Base-by-base conservation (phyloP, 2,113 vertebrate species). In the Corydoras sp. region DNA sequence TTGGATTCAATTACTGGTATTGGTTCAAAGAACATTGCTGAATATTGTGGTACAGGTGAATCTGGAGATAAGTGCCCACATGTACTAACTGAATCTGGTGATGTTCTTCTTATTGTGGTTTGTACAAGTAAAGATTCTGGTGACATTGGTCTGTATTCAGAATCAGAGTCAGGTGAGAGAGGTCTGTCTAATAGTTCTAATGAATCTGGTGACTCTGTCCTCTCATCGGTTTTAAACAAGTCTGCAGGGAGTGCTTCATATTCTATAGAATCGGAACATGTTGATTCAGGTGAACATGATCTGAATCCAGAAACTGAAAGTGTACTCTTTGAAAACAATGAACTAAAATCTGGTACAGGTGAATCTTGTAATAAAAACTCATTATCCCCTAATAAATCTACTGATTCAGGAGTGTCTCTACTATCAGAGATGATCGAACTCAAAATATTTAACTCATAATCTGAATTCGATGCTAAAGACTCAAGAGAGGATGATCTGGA, bases 321-420 rank as follows among this genome's bases (percentile, higher is more conserved):
- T 61, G 10, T 3, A 5, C 8, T n/a, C 24, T 66, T 24, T 31
- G 18, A 9, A 31, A 32, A 31, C 1, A 15, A 60, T 49, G 50
- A 1, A 14, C 6, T 67, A n/a, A 75, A 71, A 3, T 73, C 75
- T 11, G 76, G 71, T 71, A 84, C 56, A 2, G 78, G 82, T 6
- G 81, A 85, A 65, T 85, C 84, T 68, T 67, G 75, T 3, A 62
- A 73, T 58, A 83, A 64, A 10, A 24, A 18, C 9, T 66, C 62
- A 10, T 73, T 66, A 35, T 77, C 71, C 55, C 49, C 78, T 35
- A 72, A 73, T 67, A 59, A 65, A 62, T 32, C 35, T 4, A 73
- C 32, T 10, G 80, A 85, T 62, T 83, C 76, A 18, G 65, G 60
- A 58, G 79, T 81, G 6, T 68, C 49, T 61, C 70, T 78, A 53